Percentiles rank a stretch among this genome's conserved stretches.
Evolutionary conservation across 2,888 invertebrate genomes (phyloP).

Genomic region (Campoplex capitator): DNA sequence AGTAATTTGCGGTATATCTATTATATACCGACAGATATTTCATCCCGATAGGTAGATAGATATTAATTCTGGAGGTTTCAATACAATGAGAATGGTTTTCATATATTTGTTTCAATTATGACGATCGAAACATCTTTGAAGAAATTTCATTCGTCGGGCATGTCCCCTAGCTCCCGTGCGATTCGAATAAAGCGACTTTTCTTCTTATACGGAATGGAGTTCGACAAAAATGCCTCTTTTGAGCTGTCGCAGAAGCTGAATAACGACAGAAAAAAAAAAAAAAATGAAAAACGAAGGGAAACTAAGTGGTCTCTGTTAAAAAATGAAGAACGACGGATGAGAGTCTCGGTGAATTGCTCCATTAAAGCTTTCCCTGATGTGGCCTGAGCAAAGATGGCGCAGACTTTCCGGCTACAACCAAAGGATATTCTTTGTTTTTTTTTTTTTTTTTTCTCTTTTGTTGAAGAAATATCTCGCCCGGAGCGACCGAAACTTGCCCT

Average conservation of each 20-base stretch:
- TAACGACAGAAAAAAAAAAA: background rate
- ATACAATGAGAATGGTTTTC: too few species aligned
- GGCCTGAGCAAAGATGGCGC: slow-evolving; percentile 6
- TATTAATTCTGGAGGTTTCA: too few species aligned
- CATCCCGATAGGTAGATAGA: too few species aligned
- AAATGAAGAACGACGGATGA: background rate
- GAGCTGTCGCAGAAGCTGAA: slow-evolving; percentile 9
- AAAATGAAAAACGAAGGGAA: slow-evolving; percentile 14
- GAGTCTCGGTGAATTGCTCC: slow-evolving; percentile 44
- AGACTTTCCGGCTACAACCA: slow-evolving; percentile 18
- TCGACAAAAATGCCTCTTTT: slow-evolving; percentile 12
- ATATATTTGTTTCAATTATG: background rate
- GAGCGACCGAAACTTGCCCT: background rate
- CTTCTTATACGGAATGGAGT: background rate
- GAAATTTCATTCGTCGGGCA: background rate
- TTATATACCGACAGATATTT: too few species aligned
- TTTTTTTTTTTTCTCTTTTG: slow-evolving; percentile 33
- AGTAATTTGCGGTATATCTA: too few species aligned
- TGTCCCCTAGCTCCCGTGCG: background rate
- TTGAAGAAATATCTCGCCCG: slow-evolving; percentile 17
- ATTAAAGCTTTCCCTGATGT: slow-evolving; percentile 21
- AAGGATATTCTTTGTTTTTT: background rate
- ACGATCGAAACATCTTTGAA: background rate
- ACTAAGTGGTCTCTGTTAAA: slow-evolving; percentile 4
- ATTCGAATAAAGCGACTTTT: slow-evolving; percentile 4